A percentile compares a stretch with the other conserved stretches of the same genome.
Conservation (phyloP, 2,888 invertebrate genomes). For the Ophion slaviceki region DNA sequence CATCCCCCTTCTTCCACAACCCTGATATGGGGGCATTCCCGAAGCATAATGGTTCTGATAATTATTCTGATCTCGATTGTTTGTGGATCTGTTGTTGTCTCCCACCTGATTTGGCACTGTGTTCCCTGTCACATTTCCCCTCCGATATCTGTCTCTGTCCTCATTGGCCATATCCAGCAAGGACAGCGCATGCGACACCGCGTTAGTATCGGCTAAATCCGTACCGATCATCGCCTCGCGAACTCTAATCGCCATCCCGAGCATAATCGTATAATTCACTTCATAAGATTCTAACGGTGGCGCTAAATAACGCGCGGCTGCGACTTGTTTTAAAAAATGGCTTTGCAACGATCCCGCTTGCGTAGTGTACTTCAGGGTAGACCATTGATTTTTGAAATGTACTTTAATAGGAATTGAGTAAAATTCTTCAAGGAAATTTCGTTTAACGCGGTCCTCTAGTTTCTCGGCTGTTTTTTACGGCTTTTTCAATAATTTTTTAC, state of each 20-base stretch:
- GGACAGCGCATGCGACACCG: conserved; percentile 21
- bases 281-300: conserved; percentile 25
- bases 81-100: too few relatives aligned
- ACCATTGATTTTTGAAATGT: conserved; percentile 43
- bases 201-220: conserved; percentile 13
- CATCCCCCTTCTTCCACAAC: neutral
- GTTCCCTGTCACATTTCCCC: too few relatives aligned
- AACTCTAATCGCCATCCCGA: conserved; percentile 9
- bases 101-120: too few relatives aligned
- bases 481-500: too few relatives aligned
- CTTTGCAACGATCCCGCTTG: conserved; percentile 48
- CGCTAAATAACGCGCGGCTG: conserved; percentile 31
- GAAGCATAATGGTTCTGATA: too few relatives aligned
- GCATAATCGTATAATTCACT: conserved; percentile 31
- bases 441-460: too few relatives aligned
- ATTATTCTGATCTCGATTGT: too few relatives aligned
- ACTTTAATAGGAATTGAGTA: conserved; percentile 48
- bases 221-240: neutral
- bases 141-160: neutral
- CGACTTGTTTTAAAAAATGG: conserved; percentile 40
- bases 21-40: neutral
- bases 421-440: conserved; percentile 47
- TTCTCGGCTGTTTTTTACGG: too few relatives aligned
- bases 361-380: neutral
- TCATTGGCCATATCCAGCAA: conserved; percentile 27